Conservation (phyloP, 2,888 invertebrate genomes). For the Erebia palarica region DNA sequence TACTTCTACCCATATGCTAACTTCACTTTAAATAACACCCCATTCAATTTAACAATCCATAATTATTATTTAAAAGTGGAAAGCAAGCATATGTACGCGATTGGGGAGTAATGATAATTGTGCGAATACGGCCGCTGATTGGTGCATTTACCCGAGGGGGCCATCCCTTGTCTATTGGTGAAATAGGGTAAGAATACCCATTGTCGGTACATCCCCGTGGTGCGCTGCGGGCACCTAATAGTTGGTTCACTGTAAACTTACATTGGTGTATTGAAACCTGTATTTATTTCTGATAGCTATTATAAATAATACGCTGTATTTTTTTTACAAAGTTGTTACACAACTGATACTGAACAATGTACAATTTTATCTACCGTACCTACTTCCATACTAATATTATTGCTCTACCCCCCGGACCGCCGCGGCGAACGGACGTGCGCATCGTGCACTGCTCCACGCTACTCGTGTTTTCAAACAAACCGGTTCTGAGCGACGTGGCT, state of each 20-base stretch:
- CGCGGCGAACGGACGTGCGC: too few relatives aligned
- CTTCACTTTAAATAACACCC: conserved; percentile 50
- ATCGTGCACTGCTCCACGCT: too few relatives aligned
- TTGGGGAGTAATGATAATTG: conserved; percentile 57
- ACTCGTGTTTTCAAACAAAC: too few relatives aligned
- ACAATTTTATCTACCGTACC: too few relatives aligned
- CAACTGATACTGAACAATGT: background rate
- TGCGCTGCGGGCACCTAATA: conserved; percentile 67
- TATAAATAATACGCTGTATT: background rate
- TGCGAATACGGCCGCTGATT: conserved; percentile 55
- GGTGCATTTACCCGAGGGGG: conserved; percentile 60
- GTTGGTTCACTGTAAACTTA: conserved; percentile 49
- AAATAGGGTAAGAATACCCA: conserved; percentile 36
- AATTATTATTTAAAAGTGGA: conserved; percentile 77
- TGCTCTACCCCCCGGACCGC: too few relatives aligned
- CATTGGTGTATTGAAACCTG: conserved; percentile 52
- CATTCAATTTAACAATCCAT: conserved; percentile 64
- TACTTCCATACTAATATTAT: too few relatives aligned
- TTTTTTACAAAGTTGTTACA: background rate
- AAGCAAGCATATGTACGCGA: conserved; percentile 74
- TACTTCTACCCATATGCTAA: background rate
- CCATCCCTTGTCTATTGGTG: conserved; percentile 56
- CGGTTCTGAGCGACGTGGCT: too few relatives aligned
- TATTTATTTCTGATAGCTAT: conserved; percentile 45
- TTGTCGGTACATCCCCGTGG: conserved; percentile 52